Base-by-base conservation (phyloP, 2,797 vertebrate species). In the Amphiprion clarkii region DNA sequence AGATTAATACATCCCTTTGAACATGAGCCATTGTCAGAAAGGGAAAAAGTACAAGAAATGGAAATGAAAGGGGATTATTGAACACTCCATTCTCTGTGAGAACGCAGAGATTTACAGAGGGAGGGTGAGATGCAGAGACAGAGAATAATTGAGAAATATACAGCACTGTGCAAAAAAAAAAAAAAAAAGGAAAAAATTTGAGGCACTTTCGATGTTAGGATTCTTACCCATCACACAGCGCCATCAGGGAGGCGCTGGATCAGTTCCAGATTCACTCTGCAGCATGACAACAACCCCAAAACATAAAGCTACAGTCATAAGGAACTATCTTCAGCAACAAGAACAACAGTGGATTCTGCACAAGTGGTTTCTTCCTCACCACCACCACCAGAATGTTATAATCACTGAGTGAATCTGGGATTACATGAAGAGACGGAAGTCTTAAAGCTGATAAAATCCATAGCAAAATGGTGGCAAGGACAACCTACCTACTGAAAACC, bases 1-100 rank as follows among this genome's bases (percentile, higher is more conserved):
- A 93, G 93, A 94, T 94, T 88, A 95, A 93, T 88, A 93, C 86
- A 85, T 90, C 78, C 85, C 92, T 93, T 92, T 94, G 91, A 95
- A 94, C 87, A 80, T 64, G 82, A 91, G 82, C 81, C 86, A 92
- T 91, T 89, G 81, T 88, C 83, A 79, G 78, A 79, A 71, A 75
- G 62, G 64, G 64, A 76, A 78, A 23, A 89, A 89, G 89, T 85
- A 92, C 90, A 90, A 85, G 82, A 81, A 84, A 88, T 88, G 76
- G 74, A 91, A 92, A 90, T 92, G 90, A 88, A 90, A 88, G 75
- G 36, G 85, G 81, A 91, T 90, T 92, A 93, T 75, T 79, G 85
- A 93, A 88, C 83, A 85, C 82, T 83, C 68, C 65, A 78, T 79
- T 88, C 78, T 83, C 71, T 54, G 71, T 23, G 70, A 87, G 66